These are phyloP conservation scores for Stomatorhinus walkeri DNA, from an alignment of 2,797 vertebrate species.

Conservation along the genomic window DNA sequence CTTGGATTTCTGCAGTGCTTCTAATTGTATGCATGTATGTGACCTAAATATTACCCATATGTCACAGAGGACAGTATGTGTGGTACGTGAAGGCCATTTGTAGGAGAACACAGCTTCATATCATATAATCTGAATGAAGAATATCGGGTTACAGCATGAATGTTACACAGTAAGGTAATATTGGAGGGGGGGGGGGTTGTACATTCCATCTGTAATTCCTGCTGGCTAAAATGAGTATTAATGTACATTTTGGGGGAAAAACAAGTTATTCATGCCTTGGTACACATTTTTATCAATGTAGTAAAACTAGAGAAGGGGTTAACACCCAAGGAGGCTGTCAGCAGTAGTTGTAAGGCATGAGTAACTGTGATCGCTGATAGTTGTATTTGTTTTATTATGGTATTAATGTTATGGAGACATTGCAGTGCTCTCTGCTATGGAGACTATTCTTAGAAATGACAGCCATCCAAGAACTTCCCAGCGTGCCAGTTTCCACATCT, in stretches of 20 bases:
- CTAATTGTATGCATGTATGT: slow-evolving; percentile 17
- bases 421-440: background rate
- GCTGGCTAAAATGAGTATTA: background rate
- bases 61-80: background rate
- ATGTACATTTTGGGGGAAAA: background rate
- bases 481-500: slow-evolving; percentile 4
- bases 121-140: background rate
- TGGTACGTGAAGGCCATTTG: background rate
- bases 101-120: background rate
- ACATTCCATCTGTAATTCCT: background rate
- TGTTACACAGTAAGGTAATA: background rate
- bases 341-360: background rate
- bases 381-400: slow-evolving; percentile 8
- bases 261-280: background rate
- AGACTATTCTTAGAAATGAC: slow-evolving; percentile 19
- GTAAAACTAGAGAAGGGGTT: background rate
- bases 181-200: background rate
- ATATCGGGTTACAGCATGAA: background rate
- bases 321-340: background rate
- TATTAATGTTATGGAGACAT: slow-evolving; percentile 14
- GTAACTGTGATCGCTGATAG: background rate
- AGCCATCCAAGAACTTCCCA: slow-evolving; percentile 1
- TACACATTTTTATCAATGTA: background rate
- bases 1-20: slow-evolving; percentile 15
- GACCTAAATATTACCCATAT: slow-evolving; percentile 8